Evolutionary conservation across 2,113 vertebrate species (phyloP), one percentile per base, ranked within the genome.

Genomic region (Clarias batrachus): DNA sequence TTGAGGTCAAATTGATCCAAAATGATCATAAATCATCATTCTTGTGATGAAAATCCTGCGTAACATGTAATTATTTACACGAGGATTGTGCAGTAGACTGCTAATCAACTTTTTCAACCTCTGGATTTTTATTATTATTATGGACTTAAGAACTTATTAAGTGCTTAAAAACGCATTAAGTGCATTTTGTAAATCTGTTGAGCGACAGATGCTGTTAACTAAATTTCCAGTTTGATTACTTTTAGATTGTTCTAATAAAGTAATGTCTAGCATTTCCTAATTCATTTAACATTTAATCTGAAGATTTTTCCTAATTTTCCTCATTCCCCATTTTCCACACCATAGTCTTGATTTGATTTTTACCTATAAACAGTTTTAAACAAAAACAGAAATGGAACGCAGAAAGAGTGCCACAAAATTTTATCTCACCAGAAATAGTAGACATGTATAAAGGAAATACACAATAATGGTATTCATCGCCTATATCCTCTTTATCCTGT

Each of bases 1-100:
- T 23, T 25, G 25, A 10, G 21, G 25, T 60, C 85, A 87, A 81
- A 30, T 59, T 87, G 78, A 48, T 21, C 41, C n/a, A 33, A 27
- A 33, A 5, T 23, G 23, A 21, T 80, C 16, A 60, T 21, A 14
- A 33, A 80, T 60, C 8, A 9, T 80, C 4, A 10, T 59, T 33
- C 30, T 33, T 1, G 0, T 60, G 77, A 60, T 60, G 10, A 80
- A 59, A 59, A 13, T 21, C 14, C 41, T 52, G 41, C 3, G 23
- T 52, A 13, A 2, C 11, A 13, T 52, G 21, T 52, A 25, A 52
- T 52, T n/a, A n/a, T 25, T 76, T 13, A 76, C 23, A 13, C 21
- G 14, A 13, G 11, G 23, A 52, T 48, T 52, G n/a, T 54, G 37
- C 16, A 6, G 30, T 33, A 74, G 17, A 48, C 70, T 41, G 33